Percentiles rank a stretch among this genome's conserved stretches.
Conservation (phyloP, 35 echinoderm and acorn worm species). For the Chiridota heheva region DNA sequence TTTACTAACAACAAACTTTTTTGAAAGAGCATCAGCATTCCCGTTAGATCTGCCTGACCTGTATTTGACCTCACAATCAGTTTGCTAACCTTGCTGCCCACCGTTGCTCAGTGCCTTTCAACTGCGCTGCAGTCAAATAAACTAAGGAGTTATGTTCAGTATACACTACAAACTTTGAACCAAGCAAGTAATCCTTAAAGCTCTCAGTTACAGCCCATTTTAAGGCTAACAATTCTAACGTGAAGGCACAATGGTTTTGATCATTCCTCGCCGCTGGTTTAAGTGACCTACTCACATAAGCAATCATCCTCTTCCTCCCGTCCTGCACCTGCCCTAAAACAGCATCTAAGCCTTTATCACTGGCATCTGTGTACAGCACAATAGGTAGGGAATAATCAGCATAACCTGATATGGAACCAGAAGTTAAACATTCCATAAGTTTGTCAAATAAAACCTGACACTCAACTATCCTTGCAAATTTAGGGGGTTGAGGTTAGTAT, state of each 20-base stretch:
- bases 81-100: slow-evolving; percentile 7
- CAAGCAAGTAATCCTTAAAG: no score
- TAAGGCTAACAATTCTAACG: no score
- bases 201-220: no score
- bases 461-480: slow-evolving; percentile 27
- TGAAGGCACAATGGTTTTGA: no score
- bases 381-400: slow-evolving; percentile 39
- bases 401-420: slow-evolving; percentile 15
- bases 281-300: slow-evolving; percentile 36
- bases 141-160: not conserved
- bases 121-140: not conserved
- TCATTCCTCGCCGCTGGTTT: no score
- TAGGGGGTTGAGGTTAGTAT: not conserved
- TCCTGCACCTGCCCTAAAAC: slow-evolving; percentile 54
- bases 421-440: slow-evolving; percentile 6
- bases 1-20: no score
- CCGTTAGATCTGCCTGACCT: not conserved
- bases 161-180: no score
- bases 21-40: slow-evolving; percentile 2
- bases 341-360: slow-evolving; percentile 47
- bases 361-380: slow-evolving; percentile 46
- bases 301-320: slow-evolving; percentile 24
- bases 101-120: not conserved
- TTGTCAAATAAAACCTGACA: slow-evolving; percentile 34
- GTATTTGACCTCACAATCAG: not conserved